A percentile compares a stretch with the other conserved stretches of the same genome.
Conservation (phyloP, 1,140 invertebrate genomes). For the Penaeus japonicus region DNA sequence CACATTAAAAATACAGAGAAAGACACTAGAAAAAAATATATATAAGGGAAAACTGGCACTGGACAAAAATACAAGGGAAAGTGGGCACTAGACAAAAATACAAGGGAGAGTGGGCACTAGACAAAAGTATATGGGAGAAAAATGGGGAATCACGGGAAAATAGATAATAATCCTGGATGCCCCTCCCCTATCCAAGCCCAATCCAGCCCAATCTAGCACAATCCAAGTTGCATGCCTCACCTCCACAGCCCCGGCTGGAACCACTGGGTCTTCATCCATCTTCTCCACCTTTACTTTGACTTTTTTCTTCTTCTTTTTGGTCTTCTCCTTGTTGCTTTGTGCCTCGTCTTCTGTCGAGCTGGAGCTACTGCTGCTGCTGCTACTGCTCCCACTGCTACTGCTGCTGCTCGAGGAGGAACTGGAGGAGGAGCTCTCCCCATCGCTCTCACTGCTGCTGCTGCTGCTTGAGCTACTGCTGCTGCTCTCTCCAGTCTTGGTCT, state of each 20-base stretch:
- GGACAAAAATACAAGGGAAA: no score
- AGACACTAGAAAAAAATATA: no score
- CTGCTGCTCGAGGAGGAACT: slow-evolving; percentile 12
- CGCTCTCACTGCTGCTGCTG: slow-evolving; percentile 18
- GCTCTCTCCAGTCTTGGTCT: background rate
- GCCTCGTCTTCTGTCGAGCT: slow-evolving; percentile 15
- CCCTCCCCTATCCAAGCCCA: background rate
- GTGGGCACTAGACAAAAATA: no score
- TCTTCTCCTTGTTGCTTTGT: slow-evolving; percentile 20
- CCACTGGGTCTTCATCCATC: slow-evolving; percentile 30
- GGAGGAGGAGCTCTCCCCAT: slow-evolving; percentile 17
- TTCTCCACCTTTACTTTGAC: slow-evolving; percentile 26
- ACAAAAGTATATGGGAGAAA: no score
- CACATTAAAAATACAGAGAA: no score
- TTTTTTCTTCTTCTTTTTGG: slow-evolving; percentile 33
- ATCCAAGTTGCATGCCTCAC: no score
- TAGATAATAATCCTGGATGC: background rate
- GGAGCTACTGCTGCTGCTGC: slow-evolving; percentile 38
- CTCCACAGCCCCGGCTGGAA: background rate
- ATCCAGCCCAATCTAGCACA: no score
- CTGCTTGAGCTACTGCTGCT: slow-evolving; percentile 32
- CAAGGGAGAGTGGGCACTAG: no score
- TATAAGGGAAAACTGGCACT: no score
- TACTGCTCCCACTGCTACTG: slow-evolving; percentile 1
- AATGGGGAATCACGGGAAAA: no score